These are phyloP conservation scores for Marmota monax DNA, from an alignment of 2,113 vertebrate species.

Conservation along the genomic window DNA sequence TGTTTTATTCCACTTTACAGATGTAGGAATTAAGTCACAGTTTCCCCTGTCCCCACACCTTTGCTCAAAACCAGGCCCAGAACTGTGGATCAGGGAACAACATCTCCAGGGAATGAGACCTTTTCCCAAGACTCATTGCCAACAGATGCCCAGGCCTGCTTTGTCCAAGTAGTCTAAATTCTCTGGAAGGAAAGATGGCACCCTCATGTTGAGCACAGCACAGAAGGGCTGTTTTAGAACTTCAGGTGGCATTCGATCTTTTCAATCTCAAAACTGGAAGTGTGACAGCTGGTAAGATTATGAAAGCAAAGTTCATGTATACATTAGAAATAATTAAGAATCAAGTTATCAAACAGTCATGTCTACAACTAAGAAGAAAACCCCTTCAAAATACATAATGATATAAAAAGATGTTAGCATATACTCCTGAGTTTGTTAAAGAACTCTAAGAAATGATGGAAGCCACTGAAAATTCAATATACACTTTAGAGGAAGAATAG, in stretches of 20 bases:
- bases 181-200: neutral
- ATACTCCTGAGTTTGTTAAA: conserved; percentile 83
- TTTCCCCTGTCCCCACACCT: neutral
- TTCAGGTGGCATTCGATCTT: conserved; percentile 53
- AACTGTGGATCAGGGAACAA: neutral
- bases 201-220: neutral
- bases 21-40: neutral
- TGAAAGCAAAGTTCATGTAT: conserved; percentile 86
- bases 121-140: neutral
- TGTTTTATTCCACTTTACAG: neutral
- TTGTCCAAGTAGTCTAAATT: neutral
- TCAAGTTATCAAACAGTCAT: conserved; percentile 86
- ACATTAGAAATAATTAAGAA: conserved; percentile 86
- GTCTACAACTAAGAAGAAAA: conserved; percentile 86
- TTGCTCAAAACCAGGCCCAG: no score
- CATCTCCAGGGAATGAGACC: neutral
- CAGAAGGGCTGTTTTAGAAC: conserved; percentile 65
- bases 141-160: neutral
- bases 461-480: conserved; percentile 90
- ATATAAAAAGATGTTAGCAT: conserved; percentile 74
- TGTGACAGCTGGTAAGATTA: conserved; percentile 74
- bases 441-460: conserved; percentile 92
- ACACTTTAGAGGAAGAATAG: conserved; percentile 90
- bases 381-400: conserved; percentile 76
- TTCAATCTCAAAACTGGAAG: conserved; percentile 75